A percentile compares a stretch with the other conserved stretches of the same genome.
Conservation (phyloP, 2,113 vertebrate genomes). For the Tachysurus fulvidraco region DNA sequence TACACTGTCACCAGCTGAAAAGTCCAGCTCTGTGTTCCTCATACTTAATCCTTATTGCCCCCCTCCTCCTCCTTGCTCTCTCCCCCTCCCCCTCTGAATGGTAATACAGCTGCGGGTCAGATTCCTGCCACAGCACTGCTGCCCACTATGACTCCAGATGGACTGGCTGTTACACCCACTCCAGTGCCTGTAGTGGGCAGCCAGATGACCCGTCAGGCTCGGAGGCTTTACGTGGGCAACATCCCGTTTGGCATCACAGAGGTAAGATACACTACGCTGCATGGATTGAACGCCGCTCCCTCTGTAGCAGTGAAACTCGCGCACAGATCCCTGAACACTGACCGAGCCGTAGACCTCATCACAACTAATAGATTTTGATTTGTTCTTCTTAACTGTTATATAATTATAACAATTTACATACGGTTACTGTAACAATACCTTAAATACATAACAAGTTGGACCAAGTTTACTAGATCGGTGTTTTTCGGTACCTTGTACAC, state of each 20-base stretch:
- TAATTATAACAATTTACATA: too few species aligned
- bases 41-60: too few species aligned
- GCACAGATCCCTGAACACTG: too few species aligned
- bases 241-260: slow-evolving; percentile 94
- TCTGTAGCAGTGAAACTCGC: too few species aligned
- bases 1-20: too few species aligned
- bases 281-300: background rate
- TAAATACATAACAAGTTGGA: too few species aligned
- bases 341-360: background rate
- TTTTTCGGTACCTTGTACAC: too few species aligned
- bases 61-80: too few species aligned
- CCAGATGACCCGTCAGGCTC: slow-evolving; percentile 92
- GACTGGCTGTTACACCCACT: slow-evolving; percentile 87
- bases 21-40: background rate
- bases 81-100: background rate
- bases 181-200: slow-evolving; percentile 91
- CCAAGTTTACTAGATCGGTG: too few species aligned
- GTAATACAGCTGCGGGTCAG: slow-evolving; percentile 83
- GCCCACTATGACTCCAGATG: slow-evolving; percentile 90
- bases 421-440: too few species aligned
- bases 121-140: slow-evolving; percentile 91
- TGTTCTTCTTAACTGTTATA: background rate
- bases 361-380: background rate
- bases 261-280: slow-evolving; percentile 62
- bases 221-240: slow-evolving; percentile 90